Evolutionary conservation across 2,888 invertebrate genomes (phyloP).

Genomic region (Leucophenga maculata): DNA sequence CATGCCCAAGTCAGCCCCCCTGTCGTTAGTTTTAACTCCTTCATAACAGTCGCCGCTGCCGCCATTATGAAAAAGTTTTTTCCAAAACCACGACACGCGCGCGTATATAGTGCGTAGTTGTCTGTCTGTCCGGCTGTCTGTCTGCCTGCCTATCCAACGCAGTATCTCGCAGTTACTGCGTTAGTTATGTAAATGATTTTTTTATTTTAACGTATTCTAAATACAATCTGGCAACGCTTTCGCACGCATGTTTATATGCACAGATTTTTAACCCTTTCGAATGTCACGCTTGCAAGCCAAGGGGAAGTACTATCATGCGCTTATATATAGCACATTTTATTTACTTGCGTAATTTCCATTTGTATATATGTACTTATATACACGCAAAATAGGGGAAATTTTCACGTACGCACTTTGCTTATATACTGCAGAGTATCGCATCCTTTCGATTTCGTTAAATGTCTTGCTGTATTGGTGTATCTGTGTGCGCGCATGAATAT

Average conservation of each 20-base stretch:
- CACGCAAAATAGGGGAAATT: slow-evolving; percentile 53
- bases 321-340: slow-evolving; percentile 30
- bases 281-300: slow-evolving; percentile 45
- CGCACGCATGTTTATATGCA: slow-evolving; percentile 55
- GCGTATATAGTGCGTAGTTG: slow-evolving; percentile 16
- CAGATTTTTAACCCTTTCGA: slow-evolving; percentile 65
- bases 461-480: slow-evolving; percentile 18
- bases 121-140: no score
- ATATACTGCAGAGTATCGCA: slow-evolving; percentile 31
- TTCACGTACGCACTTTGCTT: slow-evolving; percentile 51
- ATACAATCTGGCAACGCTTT: slow-evolving; percentile 61
- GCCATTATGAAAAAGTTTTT: slow-evolving; percentile 23
- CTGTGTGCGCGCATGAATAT: slow-evolving; percentile 22
- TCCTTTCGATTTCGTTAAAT: slow-evolving; percentile 20
- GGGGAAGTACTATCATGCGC: slow-evolving; percentile 36
- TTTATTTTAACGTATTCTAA: slow-evolving; percentile 11
- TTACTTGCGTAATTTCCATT: slow-evolving; percentile 21
- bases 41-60: slow-evolving; percentile 45
- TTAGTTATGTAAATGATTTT: slow-evolving; percentile 58
- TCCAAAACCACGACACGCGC: slow-evolving; percentile 53
- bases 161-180: slow-evolving; percentile 52
- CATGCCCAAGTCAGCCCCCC: neutral
- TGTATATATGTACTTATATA: slow-evolving; percentile 25
- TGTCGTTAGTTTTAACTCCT: neutral
- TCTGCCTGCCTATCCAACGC: slow-evolving; percentile 20